Evolutionary conservation across 2,797 vertebrate genomes (phyloP).

Genomic region (Xenops minutus): DNA sequence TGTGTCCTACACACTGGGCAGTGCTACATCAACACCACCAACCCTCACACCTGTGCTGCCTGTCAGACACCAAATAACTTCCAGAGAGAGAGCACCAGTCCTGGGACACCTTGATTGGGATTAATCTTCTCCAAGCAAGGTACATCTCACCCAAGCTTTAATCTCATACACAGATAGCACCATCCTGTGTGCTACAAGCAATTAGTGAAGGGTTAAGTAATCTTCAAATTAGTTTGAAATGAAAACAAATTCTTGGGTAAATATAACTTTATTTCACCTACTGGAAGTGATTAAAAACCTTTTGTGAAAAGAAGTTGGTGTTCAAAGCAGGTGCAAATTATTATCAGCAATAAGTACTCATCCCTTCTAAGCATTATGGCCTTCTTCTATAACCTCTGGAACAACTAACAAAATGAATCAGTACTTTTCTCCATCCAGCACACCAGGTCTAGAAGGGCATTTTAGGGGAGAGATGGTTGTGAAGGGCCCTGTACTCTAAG

Average conservation of each 20-base stretch:
- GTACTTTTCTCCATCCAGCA: not conserved
- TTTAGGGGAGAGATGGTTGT: not conserved
- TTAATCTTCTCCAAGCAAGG: not conserved
- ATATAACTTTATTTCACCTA: conserved; percentile 14
- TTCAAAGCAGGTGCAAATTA: conserved; percentile 1
- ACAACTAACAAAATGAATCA: not conserved
- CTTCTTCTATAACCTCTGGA: not conserved
- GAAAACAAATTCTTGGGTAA: conserved; percentile 12
- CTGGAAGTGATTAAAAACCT: not conserved
- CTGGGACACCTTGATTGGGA: not conserved
- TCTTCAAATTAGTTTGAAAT: not conserved
- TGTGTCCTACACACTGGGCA: not conserved
- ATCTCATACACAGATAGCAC: not conserved
- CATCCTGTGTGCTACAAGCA: not conserved
- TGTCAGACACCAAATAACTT: not conserved
- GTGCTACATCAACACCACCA: not conserved
- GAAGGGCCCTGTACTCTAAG: not conserved
- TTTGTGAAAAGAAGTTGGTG: not conserved
- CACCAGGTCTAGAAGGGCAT: not conserved
- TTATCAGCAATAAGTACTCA: not conserved
- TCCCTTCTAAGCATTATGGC: not conserved
- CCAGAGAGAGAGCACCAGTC: not conserved
- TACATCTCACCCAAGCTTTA: not conserved
- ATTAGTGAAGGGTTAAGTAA: not conserved
- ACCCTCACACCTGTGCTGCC: not conserved